Evolutionary conservation across 2,797 vertebrate genomes (phyloP), one percentile per base, ranked within the genome.

Genomic region (Eulemur rubriventer): DNA sequence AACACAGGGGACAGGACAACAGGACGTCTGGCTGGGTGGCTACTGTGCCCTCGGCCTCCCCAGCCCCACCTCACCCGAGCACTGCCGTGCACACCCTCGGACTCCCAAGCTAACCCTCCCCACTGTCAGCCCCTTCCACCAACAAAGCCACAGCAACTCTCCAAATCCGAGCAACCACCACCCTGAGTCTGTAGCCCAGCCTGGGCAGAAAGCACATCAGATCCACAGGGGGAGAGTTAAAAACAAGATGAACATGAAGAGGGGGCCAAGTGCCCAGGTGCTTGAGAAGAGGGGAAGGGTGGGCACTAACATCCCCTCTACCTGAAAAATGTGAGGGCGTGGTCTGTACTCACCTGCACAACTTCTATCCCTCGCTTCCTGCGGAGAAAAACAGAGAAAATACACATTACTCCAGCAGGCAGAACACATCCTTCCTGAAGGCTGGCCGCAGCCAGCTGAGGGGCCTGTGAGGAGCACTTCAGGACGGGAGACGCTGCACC

Each of bases 361-460:
- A 99, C 99, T 98, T 99, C 99, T 96, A 99, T 99, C 94, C 99
- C 99, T 98, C 99, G 99, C 99, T 99, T 99, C 99, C 99, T 99
- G 98, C 75, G 98, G 98, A 96, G 98, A 97, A 95, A 97, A 97
- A 73, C 93, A 97, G 11, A 97, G 91, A 98, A 75, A 97, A 98
- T 90, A 95, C 80, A 33, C 26, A 63, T 98, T 96, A 94, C 82
- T 85, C 96, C 69, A 96, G 63, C 78, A 89, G 98, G 80, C 0
- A 1, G 41, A 59, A 8, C 30, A 20, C 91, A 82, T 90, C 10
- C 69, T 89, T 79, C 69, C 80, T 63, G 59, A 94, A 61, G 7
- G 6, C n/a, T 41, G 50, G 4, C n/a, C 4, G 17, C 2, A 17
- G 82, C n/a, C 75, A 30, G 46, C 65, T 30, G 14, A 63, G 41